Base-by-base conservation (phyloP, 2,888 invertebrate species). In the Lordiphosa fenestrarum region DNA sequence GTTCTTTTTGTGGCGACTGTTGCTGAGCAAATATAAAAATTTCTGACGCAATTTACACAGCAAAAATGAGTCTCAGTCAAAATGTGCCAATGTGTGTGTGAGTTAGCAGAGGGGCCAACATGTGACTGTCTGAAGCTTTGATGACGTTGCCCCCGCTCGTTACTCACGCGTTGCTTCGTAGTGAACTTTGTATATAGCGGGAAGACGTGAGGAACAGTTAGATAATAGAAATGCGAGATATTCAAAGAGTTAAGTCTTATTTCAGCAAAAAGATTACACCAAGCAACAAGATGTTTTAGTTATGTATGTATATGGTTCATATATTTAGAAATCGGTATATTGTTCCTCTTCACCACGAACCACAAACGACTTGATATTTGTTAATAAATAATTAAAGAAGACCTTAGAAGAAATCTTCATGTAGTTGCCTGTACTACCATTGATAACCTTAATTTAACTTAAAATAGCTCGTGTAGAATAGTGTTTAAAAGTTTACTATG, bases 121-220 rank as follows among this genome's bases (percentile, higher is more conserved):
- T 84, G 77, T 78, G 84, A 78, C 42, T 64, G 62, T 47, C 46
- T 39, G 41, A 47, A 62, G 41, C 40, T 66, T 56, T 68, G 83
- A 47, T 82, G 83, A 84, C 84, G 84, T 75, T 64, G 69, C 48
- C 52, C 49, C 57, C 30, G 30, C 30, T 9, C 10, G 53, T 54
- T 59, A 39, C 36, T 54, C 37, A 48, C 56, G 57, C 44, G 46
- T 39, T 25, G 12, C 40, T 57, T 46, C 57, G 61, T 51, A 64
- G 41, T 57, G 60, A 66, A 64, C 64, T 67, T 62, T 59, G 58
- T 12, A 23, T 56, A 48, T 39, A 39, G 46, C 35, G 41, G 15
- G 49, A 12, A 39, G 51, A 23, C 23, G 36, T 23, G 37, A 9
- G 49, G 12, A 30, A 9, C 38, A 35, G 57, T 77, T 81, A 81